A percentile compares a stretch with the other conserved stretches of the same genome.
Conservation (phyloP, 2,113 vertebrate genomes). For the Neodontobutis hainanensis region DNA sequence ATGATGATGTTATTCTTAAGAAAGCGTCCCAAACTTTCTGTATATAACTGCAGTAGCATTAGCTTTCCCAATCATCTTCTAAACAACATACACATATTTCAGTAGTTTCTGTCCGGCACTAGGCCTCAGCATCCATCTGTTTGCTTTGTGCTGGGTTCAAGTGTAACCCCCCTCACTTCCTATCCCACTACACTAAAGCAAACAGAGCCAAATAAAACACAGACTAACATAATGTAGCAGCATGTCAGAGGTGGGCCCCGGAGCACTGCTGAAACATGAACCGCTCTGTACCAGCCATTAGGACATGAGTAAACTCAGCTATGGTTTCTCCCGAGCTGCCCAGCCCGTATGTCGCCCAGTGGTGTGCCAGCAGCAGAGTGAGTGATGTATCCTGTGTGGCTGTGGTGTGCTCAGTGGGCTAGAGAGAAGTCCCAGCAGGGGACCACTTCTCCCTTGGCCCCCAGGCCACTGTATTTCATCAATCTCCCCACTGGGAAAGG, state of each 20-base stretch:
- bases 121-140: conserved; percentile 58
- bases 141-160: conserved; percentile 66
- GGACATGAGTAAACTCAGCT: conserved; percentile 68
- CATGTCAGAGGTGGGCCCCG: conserved; percentile 70
- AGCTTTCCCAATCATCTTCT: neutral
- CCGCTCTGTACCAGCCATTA: conserved; percentile 74
- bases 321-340: conserved; percentile 60
- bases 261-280: conserved; percentile 73
- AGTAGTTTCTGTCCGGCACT: conserved; percentile 41
- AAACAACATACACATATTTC: conserved; percentile 22
- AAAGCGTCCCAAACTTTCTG: neutral
- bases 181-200: conserved; percentile 65
- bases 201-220: conserved; percentile 78
- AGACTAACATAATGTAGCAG: conserved; percentile 78
- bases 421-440: conserved; percentile 78
- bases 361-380: conserved; percentile 63
- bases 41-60: neutral
- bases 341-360: conserved; percentile 68
- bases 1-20: neutral
- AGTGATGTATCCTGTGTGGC: conserved; percentile 76
- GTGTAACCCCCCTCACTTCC: conserved; percentile 55
- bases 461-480: conserved; percentile 70
- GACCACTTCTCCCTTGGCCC: conserved; percentile 61
- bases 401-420: conserved; percentile 76
- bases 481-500: conserved; percentile 72